phyloP scores from a whole-genome alignment of 1,140 invertebrate species.

The Drosophila sp. region DNA sequence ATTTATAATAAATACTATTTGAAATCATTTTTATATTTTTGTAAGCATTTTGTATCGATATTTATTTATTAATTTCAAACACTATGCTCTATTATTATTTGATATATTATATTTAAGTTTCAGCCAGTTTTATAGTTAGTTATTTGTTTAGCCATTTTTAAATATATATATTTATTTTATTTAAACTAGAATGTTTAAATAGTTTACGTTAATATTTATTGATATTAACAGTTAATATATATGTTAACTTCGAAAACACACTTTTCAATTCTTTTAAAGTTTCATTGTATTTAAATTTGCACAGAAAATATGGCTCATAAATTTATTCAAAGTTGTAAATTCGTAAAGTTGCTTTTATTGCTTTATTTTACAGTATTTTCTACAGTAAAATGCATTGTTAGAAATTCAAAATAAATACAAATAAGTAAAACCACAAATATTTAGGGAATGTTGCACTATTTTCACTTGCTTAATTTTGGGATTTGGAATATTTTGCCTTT shows the following conservation, averaged over 20 bases:
- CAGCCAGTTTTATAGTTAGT: background rate
- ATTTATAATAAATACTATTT: background rate
- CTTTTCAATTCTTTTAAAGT: background rate
- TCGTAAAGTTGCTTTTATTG: background rate
- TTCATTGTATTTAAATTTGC: too few relatives aligned
- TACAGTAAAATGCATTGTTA: background rate
- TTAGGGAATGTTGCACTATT: constrained; percentile 4
- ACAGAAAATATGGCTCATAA: too few relatives aligned
- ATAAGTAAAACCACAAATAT: constrained; percentile 1
- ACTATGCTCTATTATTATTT: too few relatives aligned
- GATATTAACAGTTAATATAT: background rate
- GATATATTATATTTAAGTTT: too few relatives aligned
- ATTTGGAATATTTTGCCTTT: constrained; percentile 31
- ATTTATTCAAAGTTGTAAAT: too few relatives aligned
- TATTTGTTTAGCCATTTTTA: background rate
- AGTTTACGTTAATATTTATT: background rate
- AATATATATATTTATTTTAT: background rate
- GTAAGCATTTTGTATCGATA: background rate
- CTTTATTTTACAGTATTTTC: background rate
- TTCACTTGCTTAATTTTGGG: constrained; percentile 3
- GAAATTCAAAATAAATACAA: constrained; percentile 8
- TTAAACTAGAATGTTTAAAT: background rate
- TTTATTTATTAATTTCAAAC: background rate
- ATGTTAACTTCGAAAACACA: background rate
- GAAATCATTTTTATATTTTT: background rate